phyloP scores from a whole-genome alignment of 2,113 vertebrate species.

The Myiopsitta monachus region DNA sequence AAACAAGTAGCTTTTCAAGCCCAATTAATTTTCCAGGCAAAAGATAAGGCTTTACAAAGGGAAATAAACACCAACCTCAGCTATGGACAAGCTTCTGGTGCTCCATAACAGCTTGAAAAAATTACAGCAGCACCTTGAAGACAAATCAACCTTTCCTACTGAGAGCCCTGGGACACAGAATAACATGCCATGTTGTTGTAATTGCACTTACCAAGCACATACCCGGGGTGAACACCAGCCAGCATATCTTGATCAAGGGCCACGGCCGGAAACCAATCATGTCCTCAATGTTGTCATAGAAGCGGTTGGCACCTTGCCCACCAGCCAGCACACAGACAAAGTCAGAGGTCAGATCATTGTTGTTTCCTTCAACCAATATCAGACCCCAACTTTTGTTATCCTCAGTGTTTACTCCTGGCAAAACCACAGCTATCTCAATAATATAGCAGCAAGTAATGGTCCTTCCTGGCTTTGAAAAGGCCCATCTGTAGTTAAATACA shows the following conservation, averaged over 20 bases:
- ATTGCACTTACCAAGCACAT: slow-evolving; percentile 83
- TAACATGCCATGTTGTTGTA: background rate
- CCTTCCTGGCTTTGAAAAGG: background rate
- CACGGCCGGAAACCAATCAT: slow-evolving; percentile 93
- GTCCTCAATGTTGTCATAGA: slow-evolving; percentile 91
- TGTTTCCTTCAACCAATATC: background rate
- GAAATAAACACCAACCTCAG: background rate
- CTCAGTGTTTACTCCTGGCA: background rate
- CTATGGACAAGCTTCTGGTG: background rate
- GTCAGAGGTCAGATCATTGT: background rate
- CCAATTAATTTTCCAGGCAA: background rate
- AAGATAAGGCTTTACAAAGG: background rate
- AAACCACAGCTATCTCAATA: background rate
- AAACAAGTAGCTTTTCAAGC: background rate
- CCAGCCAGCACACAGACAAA: background rate
- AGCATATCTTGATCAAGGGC: slow-evolving; percentile 86
- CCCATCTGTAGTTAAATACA: background rate
- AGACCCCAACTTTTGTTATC: background rate
- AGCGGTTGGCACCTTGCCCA: slow-evolving; percentile 82
- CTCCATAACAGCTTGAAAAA: background rate
- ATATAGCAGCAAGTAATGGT: background rate
- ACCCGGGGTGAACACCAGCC: slow-evolving; percentile 87
- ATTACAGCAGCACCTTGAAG: background rate
- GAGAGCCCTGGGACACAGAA: background rate
- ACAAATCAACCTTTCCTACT: background rate